phyloP scores from a whole-genome alignment of 2,888 invertebrate genomes.

The Drosophila longiperda region DNA sequence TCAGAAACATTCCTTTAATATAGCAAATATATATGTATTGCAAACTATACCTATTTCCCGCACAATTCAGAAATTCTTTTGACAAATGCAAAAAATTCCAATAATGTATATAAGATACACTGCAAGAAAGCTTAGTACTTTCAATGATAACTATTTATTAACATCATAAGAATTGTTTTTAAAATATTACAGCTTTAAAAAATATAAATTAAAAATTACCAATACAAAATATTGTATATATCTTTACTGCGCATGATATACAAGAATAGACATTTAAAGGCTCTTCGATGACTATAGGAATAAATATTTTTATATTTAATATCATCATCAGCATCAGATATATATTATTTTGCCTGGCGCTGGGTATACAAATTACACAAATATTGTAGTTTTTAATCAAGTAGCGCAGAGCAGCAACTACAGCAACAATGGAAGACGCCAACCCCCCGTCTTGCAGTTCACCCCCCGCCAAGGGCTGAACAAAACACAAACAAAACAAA shows the following conservation, averaged over 20 bases:
- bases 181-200: neutral
- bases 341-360: neutral
- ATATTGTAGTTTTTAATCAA: constrained; percentile 38
- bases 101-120: neutral
- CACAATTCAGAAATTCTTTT: neutral
- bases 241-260: neutral
- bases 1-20: neutral
- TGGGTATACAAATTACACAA: neutral
- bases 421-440: constrained; percentile 35
- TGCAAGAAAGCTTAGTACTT: neutral
- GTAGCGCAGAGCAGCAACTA: constrained; percentile 15
- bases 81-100: neutral
- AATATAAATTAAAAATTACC: neutral
- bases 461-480: constrained; percentile 23
- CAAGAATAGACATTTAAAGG: neutral
- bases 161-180: neutral
- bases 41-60: neutral
- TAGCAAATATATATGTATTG: neutral
- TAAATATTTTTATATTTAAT: neutral
- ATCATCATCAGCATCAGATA: neutral
- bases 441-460: neutral
- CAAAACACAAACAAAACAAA: constrained; percentile 2
- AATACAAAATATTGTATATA: neutral
- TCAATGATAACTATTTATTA: neutral
- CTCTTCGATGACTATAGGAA: neutral